Evolutionary conservation across 1,140 invertebrate genomes (phyloP).

Genomic region (Cotesia vestalis): DNA sequence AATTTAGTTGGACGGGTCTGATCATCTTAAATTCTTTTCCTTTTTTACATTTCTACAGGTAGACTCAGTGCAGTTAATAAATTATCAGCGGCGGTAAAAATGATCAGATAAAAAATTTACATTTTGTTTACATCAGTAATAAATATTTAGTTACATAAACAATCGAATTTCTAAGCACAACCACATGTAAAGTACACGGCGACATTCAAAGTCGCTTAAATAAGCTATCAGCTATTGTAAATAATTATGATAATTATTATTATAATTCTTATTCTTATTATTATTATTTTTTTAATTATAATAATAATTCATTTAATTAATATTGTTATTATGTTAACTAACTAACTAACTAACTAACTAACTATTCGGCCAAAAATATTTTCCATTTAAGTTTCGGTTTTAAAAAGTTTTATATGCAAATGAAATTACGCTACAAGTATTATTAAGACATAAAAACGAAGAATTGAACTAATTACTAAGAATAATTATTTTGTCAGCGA

Average conservation of each 20-base stretch:
- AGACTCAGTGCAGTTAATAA: too few species aligned
- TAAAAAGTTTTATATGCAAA: slow-evolving; percentile 6
- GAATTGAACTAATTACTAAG: slow-evolving; percentile 9
- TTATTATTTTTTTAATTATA: slow-evolving; percentile 13
- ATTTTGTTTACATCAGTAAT: background rate
- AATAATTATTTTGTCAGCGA: slow-evolving; percentile 25
- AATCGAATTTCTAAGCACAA: slow-evolving; percentile 31
- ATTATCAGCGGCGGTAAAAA: too few species aligned
- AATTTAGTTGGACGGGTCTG: too few species aligned
- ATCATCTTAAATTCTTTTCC: too few species aligned
- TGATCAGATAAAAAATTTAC: background rate
- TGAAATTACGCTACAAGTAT: slow-evolving; percentile 1
- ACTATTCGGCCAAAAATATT: slow-evolving; percentile 8
- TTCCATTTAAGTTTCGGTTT: slow-evolving; percentile 2
- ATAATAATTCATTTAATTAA: background rate
- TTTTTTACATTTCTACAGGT: too few species aligned
- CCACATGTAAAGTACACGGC: slow-evolving; percentile 25
- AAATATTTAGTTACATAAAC: background rate
- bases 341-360: background rate
- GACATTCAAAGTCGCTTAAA: slow-evolving; percentile 3
- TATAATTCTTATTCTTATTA: background rate
- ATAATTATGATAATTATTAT: background rate
- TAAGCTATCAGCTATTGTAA: slow-evolving; percentile 22
- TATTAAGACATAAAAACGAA: background rate
- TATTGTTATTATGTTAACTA: too few species aligned